Base-by-base conservation (phyloP, 2,888 invertebrate species). In the Luperina testacea region DNA sequence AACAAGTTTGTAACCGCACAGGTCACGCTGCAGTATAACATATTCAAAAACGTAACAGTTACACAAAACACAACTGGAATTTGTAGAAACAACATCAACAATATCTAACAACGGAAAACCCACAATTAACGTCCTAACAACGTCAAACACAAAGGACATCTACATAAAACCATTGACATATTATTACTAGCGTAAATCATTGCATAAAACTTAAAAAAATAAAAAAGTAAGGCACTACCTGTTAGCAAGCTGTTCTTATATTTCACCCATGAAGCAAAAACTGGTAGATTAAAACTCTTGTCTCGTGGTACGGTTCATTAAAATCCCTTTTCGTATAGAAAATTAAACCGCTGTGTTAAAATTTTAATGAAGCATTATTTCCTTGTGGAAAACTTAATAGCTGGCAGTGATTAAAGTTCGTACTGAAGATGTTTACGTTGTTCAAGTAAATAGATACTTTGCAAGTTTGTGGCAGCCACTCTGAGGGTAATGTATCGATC, bases 321-420 rank as follows among this genome's bases (percentile, higher is more conserved):
- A 94, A 94, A 93, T 87, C 90, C 86, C 88, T 84, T 83, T 87
- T 87, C 88, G 92, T 90, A 91, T 92, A 92, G 91, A 94, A 94
- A 93, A 93, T 93, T 92, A 92, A 93, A 92, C 88, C 90, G 84
- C 90, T 84, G 88, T 89, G 91, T 92, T 92, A 90, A 92, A 92
- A 92, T 93, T 93, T 93, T 93, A 94, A 94, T 92, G 93, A 94
- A 93, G 92, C 92, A 90, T 92, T 93, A 93, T 94, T 93, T 91
- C 90, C 91, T 90, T 82, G 91, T 85, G 90, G 90, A 89, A 92
- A 92, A 92, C 91, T 93, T 94, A 93, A 93, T 91, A 91, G 92
- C 91, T 84, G 72, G 81, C 87, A 84, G 92, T 90, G 90, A 93
- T 93, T 92, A 93, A 92, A 92, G 86, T 91, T 92, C 87, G 90